These are phyloP conservation scores for Vulpes vulpes DNA, from an alignment of 2,113 vertebrate species.

Conservation along the genomic window DNA sequence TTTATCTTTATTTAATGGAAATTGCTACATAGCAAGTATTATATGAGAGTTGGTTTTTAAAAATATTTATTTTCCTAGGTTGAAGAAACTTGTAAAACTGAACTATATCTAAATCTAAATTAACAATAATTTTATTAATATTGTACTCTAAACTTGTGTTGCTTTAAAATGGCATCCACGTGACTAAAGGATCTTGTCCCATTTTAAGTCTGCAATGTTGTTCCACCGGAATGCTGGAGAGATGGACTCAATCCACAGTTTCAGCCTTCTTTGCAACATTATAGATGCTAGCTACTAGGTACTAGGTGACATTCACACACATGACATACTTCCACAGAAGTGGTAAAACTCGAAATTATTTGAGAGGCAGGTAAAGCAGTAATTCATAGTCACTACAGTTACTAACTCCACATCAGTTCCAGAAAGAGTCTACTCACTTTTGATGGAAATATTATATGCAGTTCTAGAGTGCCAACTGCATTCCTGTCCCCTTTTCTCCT, in stretches of 20 bases:
- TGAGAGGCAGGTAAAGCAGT: background rate
- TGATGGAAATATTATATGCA: background rate
- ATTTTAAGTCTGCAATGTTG: background rate
- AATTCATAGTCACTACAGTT: background rate
- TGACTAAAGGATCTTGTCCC: background rate
- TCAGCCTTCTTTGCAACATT: background rate
- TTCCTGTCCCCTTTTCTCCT: background rate
- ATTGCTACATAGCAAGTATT: background rate
- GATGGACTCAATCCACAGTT: background rate
- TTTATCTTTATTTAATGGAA: constrained; percentile 14
- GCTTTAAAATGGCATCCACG: background rate
- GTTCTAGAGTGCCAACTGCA: background rate
- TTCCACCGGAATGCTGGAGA: background rate
- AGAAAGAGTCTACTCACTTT: background rate
- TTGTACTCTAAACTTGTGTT: background rate
- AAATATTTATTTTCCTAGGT: constrained; percentile 83
- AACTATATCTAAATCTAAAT: constrained; percentile 63
- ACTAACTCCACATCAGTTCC: background rate
- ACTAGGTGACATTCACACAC: background rate
- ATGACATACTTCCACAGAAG: background rate
- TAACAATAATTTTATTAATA: constrained; percentile 72
- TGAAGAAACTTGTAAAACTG: constrained; percentile 75
- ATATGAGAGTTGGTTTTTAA: constrained; percentile 66
- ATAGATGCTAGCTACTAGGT: background rate
- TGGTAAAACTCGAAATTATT: background rate